These are phyloP conservation scores for Sarotherodon lohbergeri DNA, from an alignment of 2,113 vertebrate genomes.

Conservation along the genomic window DNA sequence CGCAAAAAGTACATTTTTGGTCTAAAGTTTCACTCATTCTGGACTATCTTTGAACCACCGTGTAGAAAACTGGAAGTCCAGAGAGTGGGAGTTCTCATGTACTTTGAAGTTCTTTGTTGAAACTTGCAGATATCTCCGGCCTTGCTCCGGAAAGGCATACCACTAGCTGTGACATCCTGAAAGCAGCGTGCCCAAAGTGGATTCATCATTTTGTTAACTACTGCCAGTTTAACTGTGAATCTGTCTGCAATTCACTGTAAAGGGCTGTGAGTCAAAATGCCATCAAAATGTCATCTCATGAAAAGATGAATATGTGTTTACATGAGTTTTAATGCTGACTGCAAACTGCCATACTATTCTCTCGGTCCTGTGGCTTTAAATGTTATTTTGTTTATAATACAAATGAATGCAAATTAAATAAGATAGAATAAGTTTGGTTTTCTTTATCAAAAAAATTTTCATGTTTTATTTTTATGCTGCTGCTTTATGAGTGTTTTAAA, in stretches of 20 bases:
- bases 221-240: not conserved
- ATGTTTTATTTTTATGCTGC: conserved; percentile 2
- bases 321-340: not conserved
- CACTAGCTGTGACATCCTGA: not conserved
- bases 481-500: not conserved
- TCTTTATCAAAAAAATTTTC: not conserved
- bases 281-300: not conserved
- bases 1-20: rapidly evolving
- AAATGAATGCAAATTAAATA: not conserved
- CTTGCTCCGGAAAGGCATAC: not conserved
- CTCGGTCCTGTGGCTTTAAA: not conserved
- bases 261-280: not conserved
- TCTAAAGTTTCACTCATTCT: not conserved
- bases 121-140: not conserved
- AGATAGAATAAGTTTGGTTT: not conserved
- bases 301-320: conserved; percentile 13
- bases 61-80: not conserved
- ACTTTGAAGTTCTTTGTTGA: not conserved
- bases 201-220: not conserved
- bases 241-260: not conserved
- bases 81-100: not conserved
- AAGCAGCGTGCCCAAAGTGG: no score
- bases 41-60: rapidly evolving
- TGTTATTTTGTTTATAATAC: not conserved
- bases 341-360: not conserved